phyloP scores from a whole-genome alignment of 1,140 invertebrate species.

The Lepidurus apus region DNA sequence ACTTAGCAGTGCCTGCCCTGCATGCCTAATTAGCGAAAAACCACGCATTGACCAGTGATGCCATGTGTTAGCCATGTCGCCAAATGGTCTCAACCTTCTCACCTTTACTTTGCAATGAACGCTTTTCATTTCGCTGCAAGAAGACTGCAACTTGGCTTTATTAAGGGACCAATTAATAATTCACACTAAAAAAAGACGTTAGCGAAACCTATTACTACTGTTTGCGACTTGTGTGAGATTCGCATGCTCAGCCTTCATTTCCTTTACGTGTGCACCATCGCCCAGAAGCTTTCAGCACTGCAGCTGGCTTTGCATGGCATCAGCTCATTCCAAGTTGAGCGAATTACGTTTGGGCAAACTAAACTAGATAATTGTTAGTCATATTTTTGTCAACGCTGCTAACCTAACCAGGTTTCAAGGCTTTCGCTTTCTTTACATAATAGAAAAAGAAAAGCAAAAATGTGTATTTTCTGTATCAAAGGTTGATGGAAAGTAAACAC shows the following conservation, averaged over 20 bases:
- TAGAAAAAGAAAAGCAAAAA: neutral
- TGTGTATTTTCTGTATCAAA: neutral
- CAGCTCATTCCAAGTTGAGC: slow-evolving; percentile 5
- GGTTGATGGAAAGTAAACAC: neutral
- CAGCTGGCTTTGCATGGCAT: neutral
- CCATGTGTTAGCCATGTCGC: neutral
- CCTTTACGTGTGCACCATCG: neutral
- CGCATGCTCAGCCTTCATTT: neutral
- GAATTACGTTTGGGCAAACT: neutral
- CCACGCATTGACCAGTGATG: neutral
- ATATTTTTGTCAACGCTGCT: neutral
- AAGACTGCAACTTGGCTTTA: neutral
- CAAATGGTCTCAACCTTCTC: neutral
- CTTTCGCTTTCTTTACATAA: neutral
- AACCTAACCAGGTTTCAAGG: neutral
- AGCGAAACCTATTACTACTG: neutral
- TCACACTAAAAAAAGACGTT: neutral
- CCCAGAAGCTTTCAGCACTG: neutral
- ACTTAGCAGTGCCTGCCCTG: neutral
- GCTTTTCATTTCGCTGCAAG: neutral
- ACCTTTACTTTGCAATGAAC: neutral
- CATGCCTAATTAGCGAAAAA: neutral
- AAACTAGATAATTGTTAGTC: neutral
- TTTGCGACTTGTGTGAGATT: neutral
- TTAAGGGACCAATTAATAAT: neutral